Evolutionary conservation across 2,113 vertebrate species (phyloP), one percentile per base, ranked within the genome.

Genomic region (Pogona vitticeps): DNA sequence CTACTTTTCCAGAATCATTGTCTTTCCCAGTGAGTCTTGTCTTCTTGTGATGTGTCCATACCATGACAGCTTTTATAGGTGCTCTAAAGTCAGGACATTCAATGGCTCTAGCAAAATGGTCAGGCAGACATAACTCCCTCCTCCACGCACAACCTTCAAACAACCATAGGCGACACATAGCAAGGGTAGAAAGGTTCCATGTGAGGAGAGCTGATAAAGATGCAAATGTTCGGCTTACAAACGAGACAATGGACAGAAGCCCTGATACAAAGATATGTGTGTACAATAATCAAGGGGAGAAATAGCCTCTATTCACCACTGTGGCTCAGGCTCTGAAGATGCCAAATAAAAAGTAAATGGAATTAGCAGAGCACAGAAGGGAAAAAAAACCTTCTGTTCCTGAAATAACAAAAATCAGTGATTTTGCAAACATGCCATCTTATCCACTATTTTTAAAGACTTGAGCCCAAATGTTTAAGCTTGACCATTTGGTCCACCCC

Each of bases 151-250:
- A n/a, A 31, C 52, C 26, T 42, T 20, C 23, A 21, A 84, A 75
- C 82, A 84, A 76, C 38, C 15, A 23, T 68, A 20, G 26, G 6
- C 46, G 23, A 40, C 23, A 61, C 40, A 9, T 10, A 4, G n/a
- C 65, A 52, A 23, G 12, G 28, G 40, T 17, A 82, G 17, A 15
- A 0, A n/a, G 59, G 71, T 26, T 76, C 28, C 83, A 42, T n/a
- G 59, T 84, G 72, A 21, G 17, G 42, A n/a, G 17, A 42, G 61
- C 76, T 80, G 76, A 80, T 71, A 71, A 59, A 80, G 76, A 26
- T 10, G n/a, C 21, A 28, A 56, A 40, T 23, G 8, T 59, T 80
- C 21, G 10, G 33, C 42, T 76, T 40, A 17, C 26, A 40, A 28
- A 12, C 46, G 59, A 46, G 83, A 63, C 56, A 3, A 8, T 26